Evolutionary conservation across 2,113 vertebrate genomes (phyloP).

Genomic region (Ivindomyrus marchei): DNA sequence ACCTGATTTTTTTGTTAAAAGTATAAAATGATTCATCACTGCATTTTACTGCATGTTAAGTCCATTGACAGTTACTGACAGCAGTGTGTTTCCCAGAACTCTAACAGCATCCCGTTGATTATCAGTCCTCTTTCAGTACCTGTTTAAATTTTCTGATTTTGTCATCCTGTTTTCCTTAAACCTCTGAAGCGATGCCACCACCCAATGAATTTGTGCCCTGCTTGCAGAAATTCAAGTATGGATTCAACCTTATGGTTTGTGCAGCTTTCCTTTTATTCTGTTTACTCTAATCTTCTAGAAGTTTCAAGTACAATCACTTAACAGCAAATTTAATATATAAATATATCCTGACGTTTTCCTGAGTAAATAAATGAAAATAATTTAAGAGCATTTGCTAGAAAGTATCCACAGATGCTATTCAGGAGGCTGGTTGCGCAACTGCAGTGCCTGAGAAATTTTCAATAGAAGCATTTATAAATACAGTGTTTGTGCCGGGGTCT

Average conservation of each 20-base stretch:
- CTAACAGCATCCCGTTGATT: background rate
- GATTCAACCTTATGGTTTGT: constrained; percentile 77
- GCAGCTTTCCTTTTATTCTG: background rate
- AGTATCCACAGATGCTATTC: background rate
- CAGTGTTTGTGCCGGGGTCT: background rate
- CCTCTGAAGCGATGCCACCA: constrained; percentile 34
- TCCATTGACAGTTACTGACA: background rate
- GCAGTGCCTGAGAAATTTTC: background rate
- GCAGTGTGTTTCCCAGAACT: background rate
- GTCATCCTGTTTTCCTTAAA: constrained; percentile 16
- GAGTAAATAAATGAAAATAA: background rate
- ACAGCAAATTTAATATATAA: background rate
- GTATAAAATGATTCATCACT: background rate
- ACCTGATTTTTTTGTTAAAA: background rate
- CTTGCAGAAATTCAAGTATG: constrained; percentile 81
- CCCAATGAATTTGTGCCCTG: constrained; percentile 47
- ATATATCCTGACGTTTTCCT: background rate
- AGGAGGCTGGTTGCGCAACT: background rate
- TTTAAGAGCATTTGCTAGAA: background rate
- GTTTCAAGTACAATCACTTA: background rate
- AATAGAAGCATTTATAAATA: background rate
- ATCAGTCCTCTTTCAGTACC: background rate
- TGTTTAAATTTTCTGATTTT: background rate
- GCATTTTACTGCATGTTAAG: background rate
- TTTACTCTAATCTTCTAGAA: background rate